Conservation (phyloP, 2,113 vertebrate genomes). For the Brachypodius melanocephalos region DNA sequence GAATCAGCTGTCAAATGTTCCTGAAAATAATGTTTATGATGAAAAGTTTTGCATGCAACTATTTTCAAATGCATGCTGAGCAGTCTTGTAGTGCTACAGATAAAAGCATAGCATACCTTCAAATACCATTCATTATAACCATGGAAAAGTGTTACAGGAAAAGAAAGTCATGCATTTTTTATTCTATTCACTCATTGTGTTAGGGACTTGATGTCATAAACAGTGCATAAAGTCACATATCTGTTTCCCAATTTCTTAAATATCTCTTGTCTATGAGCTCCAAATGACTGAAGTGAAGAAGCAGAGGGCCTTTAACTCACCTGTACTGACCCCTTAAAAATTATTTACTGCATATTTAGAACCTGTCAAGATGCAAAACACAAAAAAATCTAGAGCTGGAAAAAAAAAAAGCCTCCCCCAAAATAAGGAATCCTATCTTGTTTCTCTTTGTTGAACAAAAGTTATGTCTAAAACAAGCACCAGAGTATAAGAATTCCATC, state of each 20-base stretch:
- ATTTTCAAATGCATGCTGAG: neutral
- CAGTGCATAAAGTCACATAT: neutral
- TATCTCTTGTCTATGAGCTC: neutral
- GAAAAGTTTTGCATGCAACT: conserved; percentile 5
- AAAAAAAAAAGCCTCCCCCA: neutral
- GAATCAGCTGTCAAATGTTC: neutral
- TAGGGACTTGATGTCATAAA: neutral
- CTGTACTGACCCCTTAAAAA: neutral
- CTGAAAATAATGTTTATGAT: neutral
- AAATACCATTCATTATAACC: neutral
- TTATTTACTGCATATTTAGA: neutral
- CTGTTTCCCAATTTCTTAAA: neutral
- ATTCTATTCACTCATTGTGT: neutral
- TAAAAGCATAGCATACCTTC: neutral
- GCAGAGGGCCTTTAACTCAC: neutral
- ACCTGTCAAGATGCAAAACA: neutral
- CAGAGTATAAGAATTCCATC: neutral
- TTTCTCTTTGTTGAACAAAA: neutral
- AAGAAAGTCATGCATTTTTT: neutral
- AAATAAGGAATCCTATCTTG: neutral
- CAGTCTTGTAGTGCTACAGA: neutral
- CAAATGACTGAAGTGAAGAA: neutral
- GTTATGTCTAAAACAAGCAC: neutral
- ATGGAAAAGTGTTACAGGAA: neutral
- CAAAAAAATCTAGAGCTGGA: neutral